These are phyloP conservation scores for Rhinichthys klamathensis DNA, from an alignment of 2,113 vertebrate genomes.

Conservation along the genomic window DNA sequence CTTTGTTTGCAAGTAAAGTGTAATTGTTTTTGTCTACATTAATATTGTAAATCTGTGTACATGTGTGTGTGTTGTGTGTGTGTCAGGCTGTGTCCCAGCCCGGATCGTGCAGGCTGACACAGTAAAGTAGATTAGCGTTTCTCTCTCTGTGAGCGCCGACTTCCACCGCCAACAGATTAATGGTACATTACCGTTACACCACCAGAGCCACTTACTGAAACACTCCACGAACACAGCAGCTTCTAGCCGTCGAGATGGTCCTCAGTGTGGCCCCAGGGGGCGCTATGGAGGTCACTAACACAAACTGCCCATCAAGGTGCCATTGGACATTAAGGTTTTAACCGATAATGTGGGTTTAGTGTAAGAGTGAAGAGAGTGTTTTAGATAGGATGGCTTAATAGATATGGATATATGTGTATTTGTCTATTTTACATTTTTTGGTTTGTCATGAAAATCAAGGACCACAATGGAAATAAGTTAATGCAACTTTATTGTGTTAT, in stretches of 20 bases:
- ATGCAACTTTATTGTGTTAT: too few relatives aligned
- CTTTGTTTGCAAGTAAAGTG: too few relatives aligned
- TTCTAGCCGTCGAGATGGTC: background rate
- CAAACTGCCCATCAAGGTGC: too few relatives aligned
- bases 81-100: conserved; percentile 51
- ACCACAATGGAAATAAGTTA: too few relatives aligned
- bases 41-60: background rate
- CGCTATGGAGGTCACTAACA: background rate
- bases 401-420: too few relatives aligned
- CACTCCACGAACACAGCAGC: conserved; percentile 18
- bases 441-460: too few relatives aligned
- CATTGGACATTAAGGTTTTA: too few relatives aligned
- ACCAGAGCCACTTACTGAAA: conserved; percentile 14
- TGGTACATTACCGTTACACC: conserved; percentile 6
- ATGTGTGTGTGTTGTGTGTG: conserved; percentile 17
- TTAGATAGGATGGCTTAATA: too few relatives aligned
- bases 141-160: conserved; percentile 35
- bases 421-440: too few relatives aligned
- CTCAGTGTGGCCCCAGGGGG: background rate
- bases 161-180: conserved; percentile 46
- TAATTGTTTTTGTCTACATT: background rate
- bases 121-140: conserved; percentile 55
- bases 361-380: too few relatives aligned
- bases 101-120: conserved; percentile 52
- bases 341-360: too few relatives aligned